phyloP scores from a whole-genome alignment of 1,140 invertebrate species.

The Zaprionus davidi region DNA sequence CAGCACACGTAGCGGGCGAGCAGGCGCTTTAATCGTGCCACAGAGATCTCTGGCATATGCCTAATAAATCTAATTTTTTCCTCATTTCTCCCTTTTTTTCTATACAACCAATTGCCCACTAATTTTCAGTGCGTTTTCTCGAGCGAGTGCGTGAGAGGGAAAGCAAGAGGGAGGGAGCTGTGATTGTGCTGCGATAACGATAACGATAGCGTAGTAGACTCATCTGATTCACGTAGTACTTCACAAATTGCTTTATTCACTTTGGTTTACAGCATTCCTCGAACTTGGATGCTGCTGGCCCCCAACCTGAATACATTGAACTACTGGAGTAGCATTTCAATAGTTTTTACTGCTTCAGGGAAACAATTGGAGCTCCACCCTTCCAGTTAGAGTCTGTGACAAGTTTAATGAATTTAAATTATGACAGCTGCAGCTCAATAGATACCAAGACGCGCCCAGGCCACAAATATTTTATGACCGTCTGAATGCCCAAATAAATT shows the following conservation, averaged over 20 bases:
- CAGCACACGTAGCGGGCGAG: slow-evolving; percentile 57
- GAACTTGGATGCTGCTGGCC: slow-evolving; percentile 26
- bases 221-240: slow-evolving; percentile 63
- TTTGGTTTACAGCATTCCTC: slow-evolving; percentile 46
- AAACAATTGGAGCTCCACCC: slow-evolving; percentile 57
- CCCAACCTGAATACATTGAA: not conserved
- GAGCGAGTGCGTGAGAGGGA: slow-evolving; percentile 31
- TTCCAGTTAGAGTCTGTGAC: slow-evolving; percentile 29
- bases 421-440: slow-evolving; percentile 66
- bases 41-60: slow-evolving; percentile 74
- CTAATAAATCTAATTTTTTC: slow-evolving; percentile 74
- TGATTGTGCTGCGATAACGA: slow-evolving; percentile 46
- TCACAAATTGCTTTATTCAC: slow-evolving; percentile 75
- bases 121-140: slow-evolving; percentile 77
- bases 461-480: slow-evolving; percentile 73
- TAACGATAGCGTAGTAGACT: slow-evolving; percentile 48
- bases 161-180: not conserved
- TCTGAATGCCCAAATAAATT: slow-evolving; percentile 74
- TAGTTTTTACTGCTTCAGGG: slow-evolving; percentile 68
- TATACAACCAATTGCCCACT: slow-evolving; percentile 69
- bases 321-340: slow-evolving; percentile 77
- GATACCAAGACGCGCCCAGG: slow-evolving; percentile 22
- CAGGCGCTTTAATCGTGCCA: slow-evolving; percentile 50
- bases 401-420: slow-evolving; percentile 80
- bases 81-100: not conserved